These are phyloP conservation scores for Scaeva pyrastri DNA, from an alignment of 2,888 invertebrate genomes.

Conservation along the genomic window DNA sequence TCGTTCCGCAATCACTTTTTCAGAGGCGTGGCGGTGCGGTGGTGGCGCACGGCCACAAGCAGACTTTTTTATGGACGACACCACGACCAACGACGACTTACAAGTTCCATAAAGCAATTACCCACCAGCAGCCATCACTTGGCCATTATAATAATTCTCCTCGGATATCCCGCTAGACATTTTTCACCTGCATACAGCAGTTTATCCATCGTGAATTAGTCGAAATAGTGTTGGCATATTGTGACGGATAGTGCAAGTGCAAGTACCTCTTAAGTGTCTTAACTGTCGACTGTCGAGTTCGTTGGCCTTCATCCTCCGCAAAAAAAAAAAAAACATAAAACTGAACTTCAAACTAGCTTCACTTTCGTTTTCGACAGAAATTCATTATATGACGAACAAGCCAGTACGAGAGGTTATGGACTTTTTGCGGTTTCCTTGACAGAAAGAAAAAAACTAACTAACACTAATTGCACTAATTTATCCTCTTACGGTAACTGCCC, in stretches of 20 bases:
- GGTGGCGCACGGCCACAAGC: conserved; percentile 7
- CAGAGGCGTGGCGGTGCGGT: background rate
- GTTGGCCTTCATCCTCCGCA: conserved; percentile 31
- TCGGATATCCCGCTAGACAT: conserved; percentile 1
- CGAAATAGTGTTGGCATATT: background rate
- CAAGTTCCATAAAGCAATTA: conserved; percentile 21
- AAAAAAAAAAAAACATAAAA: background rate
- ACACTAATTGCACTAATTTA: conserved; percentile 36
- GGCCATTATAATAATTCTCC: conserved; percentile 5
- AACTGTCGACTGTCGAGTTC: background rate
- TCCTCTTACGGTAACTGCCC: background rate
- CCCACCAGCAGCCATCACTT: background rate
- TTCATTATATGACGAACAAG: background rate
- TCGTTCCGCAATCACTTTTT: background rate
- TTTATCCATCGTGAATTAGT: conserved; percentile 4
- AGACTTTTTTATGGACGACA: background rate
- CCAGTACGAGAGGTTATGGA: background rate
- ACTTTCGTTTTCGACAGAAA: conserved; percentile 21
- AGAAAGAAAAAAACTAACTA: too few species aligned
- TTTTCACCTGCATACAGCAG: conserved; percentile 1
- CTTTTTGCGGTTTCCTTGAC: background rate
- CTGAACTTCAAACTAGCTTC: background rate
- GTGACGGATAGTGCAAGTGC: conserved; percentile 9
- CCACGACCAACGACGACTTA: background rate
- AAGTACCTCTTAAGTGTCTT: conserved; percentile 1